Evolutionary conservation across 2,113 vertebrate genomes (phyloP).

Genomic region (Nannobrachium achirus): DNA sequence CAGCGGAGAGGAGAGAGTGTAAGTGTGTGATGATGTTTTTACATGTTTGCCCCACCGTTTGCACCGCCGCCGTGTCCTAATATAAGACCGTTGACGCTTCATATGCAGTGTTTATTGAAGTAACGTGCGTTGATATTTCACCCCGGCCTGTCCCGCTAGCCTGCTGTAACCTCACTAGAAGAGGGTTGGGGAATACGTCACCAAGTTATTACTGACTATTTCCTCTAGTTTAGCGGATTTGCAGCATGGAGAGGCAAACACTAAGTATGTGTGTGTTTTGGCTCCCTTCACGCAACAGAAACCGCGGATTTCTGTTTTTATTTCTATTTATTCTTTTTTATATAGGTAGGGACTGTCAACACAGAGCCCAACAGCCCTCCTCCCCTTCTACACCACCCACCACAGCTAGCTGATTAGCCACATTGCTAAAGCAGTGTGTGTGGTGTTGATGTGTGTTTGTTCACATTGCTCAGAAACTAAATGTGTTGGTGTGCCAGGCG

Average conservation of each 20-base stretch:
- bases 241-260: conserved; percentile 14
- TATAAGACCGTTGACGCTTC: conserved; percentile 30
- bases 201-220: conserved; percentile 71
- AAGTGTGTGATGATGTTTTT: conserved; percentile 70
- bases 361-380: no score
- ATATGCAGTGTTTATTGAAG: conserved; percentile 64
- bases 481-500: no score
- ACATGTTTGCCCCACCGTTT: conserved; percentile 59
- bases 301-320: no score
- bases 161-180: conserved; percentile 28
- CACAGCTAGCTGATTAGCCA: no score
- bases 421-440: no score
- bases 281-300: no score
- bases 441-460: no score
- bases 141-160: conserved; percentile 69
- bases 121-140: conserved; percentile 69
- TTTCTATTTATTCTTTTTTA: no score
- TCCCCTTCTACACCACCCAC: no score
- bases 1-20: conserved; percentile 84
- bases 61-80: conserved; percentile 36
- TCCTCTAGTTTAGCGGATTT: conserved; percentile 66
- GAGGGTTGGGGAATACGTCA: conserved; percentile 82
- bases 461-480: no score
- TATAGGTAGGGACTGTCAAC: no score
- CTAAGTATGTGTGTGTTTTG: no score